Evolutionary conservation across 2,888 invertebrate species (phyloP), one percentile per base, ranked within the genome.

Genomic region (Pristionchus maxplancki): DNA sequence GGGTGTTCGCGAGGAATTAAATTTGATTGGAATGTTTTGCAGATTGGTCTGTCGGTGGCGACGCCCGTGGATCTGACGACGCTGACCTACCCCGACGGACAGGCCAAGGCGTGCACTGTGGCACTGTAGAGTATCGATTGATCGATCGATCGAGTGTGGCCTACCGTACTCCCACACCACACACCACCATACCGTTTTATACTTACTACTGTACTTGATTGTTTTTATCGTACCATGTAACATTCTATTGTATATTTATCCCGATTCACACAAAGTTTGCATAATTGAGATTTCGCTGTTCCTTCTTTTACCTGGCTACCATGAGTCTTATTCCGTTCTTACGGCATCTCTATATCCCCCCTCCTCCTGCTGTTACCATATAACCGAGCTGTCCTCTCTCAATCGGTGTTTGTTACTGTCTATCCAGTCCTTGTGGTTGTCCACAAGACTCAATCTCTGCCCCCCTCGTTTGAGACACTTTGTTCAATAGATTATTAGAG

Each of bases 351-450:
- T 53, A 1, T 20, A 17, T 20, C 24, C 20, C 5, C 24, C 58
- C 24, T 24, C 9, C 58, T n/a, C 58, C 50, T 15, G 31, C 50
- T 50, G 53, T 82, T 50, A 48, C 82, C 53, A 50, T 82, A 20
- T 20, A 82, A 78, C 50, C 53, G 82, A 82, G 53, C 31, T 53
- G 50, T 17, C 31, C 40, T 78, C n/a, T n/a, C n/a, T 74, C 71
- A 74, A 40, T 74, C 71, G 71, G 71, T 74, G 71, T 74, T 74
- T 82, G 48, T 82, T 82, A 53, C 44, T 40, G n/a, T n/a, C n/a
- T n/a, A 28, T 15, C 34, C 78, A 48, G 48, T 82, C 37, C 11
- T 48, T 48, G 34, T 48, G 40, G 78, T 40, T 4, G 40, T n/a
- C n/a, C 50, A 5, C 24, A n/a, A n/a, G 53, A 82, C 82, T 82